These are phyloP conservation scores for Acomys russatus DNA, from an alignment of 2,797 vertebrate genomes.

Conservation along the genomic window DNA sequence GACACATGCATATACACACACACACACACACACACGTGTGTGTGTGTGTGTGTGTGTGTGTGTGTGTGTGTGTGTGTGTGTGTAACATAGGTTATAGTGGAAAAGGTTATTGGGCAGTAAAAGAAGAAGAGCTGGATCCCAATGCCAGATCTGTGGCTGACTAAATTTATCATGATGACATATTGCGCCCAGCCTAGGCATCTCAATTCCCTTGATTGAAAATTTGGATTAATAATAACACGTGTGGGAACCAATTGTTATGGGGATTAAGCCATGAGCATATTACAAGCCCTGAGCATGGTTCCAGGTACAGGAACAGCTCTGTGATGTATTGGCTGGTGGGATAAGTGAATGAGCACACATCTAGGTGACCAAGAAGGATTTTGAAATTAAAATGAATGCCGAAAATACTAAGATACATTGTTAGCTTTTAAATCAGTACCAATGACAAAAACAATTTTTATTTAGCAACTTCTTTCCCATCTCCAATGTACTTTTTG, in stretches of 20 bases:
- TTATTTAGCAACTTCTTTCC: constrained; percentile 43
- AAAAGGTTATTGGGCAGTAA: neutral
- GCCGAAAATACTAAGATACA: constrained; percentile 15
- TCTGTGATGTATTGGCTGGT: neutral
- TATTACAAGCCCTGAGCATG: neutral
- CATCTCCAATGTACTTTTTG: constrained; percentile 26
- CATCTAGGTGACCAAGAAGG: neutral
- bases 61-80: too few species aligned
- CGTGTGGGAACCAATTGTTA: neutral
- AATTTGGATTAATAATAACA: neutral
- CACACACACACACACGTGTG: too few species aligned
- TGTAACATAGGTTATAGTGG: neutral
- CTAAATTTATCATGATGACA: neutral
- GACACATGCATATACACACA: neutral
- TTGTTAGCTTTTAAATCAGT: neutral
- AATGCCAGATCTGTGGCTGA: neutral
- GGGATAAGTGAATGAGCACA: neutral
- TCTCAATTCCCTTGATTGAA: neutral
- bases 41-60: too few species aligned
- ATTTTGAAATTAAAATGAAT: constrained; percentile 51
- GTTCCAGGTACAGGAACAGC: neutral
- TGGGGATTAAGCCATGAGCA: neutral
- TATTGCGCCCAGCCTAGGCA: neutral
- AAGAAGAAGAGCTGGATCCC: neutral
- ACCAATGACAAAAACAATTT: neutral